Evolutionary conservation across 2,888 invertebrate genomes (phyloP).

Genomic region (Antheraea assamensis): DNA sequence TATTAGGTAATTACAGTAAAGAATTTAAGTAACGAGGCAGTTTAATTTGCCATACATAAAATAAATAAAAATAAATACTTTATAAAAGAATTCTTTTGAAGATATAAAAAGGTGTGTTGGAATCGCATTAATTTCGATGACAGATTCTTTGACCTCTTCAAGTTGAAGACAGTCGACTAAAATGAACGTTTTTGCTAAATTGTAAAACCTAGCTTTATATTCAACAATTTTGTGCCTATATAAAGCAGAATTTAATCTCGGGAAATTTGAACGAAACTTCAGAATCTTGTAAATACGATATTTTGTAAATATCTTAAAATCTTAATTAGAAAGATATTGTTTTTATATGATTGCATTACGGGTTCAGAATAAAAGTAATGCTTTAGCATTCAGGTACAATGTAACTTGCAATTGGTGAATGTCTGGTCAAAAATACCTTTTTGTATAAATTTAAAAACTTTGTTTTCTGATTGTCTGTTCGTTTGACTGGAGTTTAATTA

Average conservation of each 20-base stretch:
- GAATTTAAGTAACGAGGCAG: too few relatives aligned
- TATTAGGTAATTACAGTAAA: too few relatives aligned
- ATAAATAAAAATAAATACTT: too few relatives aligned
- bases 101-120: constrained; percentile 22
- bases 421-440: too few relatives aligned
- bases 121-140: constrained; percentile 35
- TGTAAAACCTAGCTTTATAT: constrained; percentile 14
- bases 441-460: too few relatives aligned
- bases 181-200: constrained; percentile 17
- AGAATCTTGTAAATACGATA: neutral
- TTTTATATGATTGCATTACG: neutral
- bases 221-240: constrained; percentile 1
- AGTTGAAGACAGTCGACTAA: neutral
- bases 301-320: neutral
- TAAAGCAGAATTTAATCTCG: neutral
- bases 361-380: too few relatives aligned
- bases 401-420: too few relatives aligned
- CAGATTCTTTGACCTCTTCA: constrained; percentile 20
- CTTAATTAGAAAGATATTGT: neutral
- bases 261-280: neutral
- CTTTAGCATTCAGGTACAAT: too few relatives aligned
- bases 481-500: too few relatives aligned
- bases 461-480: too few relatives aligned
- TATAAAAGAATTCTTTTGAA: neutral
- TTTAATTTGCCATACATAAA: too few relatives aligned